Evolutionary conservation across 1,140 invertebrate genomes (phyloP), one percentile per base, ranked within the genome.

Genomic region (Tribolium castaneum): DNA sequence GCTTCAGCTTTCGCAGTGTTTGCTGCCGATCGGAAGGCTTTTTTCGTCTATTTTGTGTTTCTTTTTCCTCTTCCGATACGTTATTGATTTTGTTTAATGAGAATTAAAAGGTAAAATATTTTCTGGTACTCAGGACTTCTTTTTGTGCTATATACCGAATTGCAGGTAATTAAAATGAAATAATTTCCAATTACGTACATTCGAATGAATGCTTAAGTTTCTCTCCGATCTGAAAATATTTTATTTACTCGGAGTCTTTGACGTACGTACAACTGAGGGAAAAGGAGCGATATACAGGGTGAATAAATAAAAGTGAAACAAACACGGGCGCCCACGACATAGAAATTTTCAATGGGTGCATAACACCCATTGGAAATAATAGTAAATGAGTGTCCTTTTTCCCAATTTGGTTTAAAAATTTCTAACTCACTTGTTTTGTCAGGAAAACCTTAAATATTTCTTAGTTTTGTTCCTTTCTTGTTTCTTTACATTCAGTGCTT

Each of bases 71-170:
- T 52, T 50, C 71, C 71, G 49, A 70, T 54, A 45, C 76, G 19
- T 35, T 77, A 77, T 77, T 77, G 76, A 77, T 77, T 77, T 71
- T 71, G 70, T 77, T 72, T 77, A 77, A 77, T 72, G 76, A 77
- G 62, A 77, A 77, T 77, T 77, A 77, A 77, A 45, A 77, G 49
- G 59, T 66, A 77, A 77, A 77, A 71, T 56, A 71, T 77, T 77
- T 66, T 77, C 76, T 59, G 59, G 56, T 59, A 30, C 45, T 76
- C 25, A 14, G n/a, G 56, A 52, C 51, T 77, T 34, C 39, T 50
- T 77, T 77, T 77, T 70, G 45, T 39, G 14, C 16, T 73, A 25
- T 50, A n/a, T 54, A 71, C 14, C 50, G 50, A 77, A 77, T 77
- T 72, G 76, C 66, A 66, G 70, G 76, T 77, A 77, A 77, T 77